Evolutionary conservation across 2,797 vertebrate species (phyloP).

Genomic region (Nasua narica): DNA sequence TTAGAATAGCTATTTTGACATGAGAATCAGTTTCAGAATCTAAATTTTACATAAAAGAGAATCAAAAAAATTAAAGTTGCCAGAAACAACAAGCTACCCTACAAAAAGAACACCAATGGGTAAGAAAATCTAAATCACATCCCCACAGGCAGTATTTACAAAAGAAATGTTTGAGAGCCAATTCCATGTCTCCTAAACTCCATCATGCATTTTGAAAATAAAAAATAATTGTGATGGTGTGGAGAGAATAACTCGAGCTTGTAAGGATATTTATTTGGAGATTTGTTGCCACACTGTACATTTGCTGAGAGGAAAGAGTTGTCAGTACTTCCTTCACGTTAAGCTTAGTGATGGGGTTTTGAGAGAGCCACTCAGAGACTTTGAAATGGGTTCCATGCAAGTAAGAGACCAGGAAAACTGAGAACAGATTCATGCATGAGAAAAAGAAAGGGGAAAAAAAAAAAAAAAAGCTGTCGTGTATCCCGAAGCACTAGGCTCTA

Average conservation of each 20-base stretch:
- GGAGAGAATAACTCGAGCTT: neutral
- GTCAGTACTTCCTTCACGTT: neutral
- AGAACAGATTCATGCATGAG: neutral
- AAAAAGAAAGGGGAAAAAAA: neutral
- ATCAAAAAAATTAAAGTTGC: neutral
- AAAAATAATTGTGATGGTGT: neutral
- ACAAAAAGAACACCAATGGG: neutral
- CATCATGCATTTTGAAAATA: neutral
- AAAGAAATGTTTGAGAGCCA: neutral
- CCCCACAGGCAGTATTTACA: neutral
- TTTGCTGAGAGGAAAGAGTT: neutral
- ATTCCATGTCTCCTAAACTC: neutral
- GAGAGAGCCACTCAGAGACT: neutral
- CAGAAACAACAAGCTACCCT: neutral
- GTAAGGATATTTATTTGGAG: neutral
- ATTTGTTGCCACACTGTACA: neutral
- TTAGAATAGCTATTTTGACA: neutral
- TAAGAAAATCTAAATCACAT: neutral
- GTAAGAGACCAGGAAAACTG: neutral
- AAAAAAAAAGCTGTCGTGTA: neutral
- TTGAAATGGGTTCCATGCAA: neutral
- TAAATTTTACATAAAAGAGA: neutral
- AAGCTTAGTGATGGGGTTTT: neutral
- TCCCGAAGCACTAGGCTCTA: neutral
- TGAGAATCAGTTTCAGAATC: neutral